Percentiles rank a stretch among this genome's conserved stretches.
Conservation (phyloP, 2,888 invertebrate genomes). For the Erebia ligea region DNA sequence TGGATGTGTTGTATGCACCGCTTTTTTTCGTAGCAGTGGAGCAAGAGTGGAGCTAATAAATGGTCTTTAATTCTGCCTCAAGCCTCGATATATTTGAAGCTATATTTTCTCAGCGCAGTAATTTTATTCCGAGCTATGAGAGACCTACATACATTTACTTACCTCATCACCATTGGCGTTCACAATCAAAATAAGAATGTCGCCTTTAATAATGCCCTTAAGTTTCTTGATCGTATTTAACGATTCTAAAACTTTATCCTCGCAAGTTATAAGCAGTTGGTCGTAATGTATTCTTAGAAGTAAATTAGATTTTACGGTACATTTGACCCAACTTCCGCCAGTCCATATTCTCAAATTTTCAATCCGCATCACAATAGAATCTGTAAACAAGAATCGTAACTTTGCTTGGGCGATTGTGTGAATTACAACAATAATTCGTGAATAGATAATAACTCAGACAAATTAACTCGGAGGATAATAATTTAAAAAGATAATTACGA, state of each 20-base stretch:
- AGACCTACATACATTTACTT: slow-evolving; percentile 40
- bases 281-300: slow-evolving; percentile 58
- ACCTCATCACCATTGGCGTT: slow-evolving; percentile 52
- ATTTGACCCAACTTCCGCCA: slow-evolving; percentile 57
- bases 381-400: slow-evolving; percentile 8
- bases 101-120: neutral
- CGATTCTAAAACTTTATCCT: slow-evolving; percentile 62
- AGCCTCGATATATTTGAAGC: neutral
- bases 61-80: too few relatives aligned
- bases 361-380: slow-evolving; percentile 46
- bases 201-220: slow-evolving; percentile 67
- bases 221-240: slow-evolving; percentile 62
- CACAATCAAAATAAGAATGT: slow-evolving; percentile 62
- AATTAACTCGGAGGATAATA: neutral
- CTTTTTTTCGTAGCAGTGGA: too few relatives aligned
- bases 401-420: neutral
- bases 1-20: too few relatives aligned
- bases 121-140: neutral
- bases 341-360: slow-evolving; percentile 67
- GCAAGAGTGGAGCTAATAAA: too few relatives aligned
- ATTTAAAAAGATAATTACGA: neutral
- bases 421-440: neutral
- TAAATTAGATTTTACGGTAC: slow-evolving; percentile 48
- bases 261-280: slow-evolving; percentile 59
- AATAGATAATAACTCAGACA: too few relatives aligned